These are phyloP conservation scores for Urocynchramus pylzowi DNA, from an alignment of 2,113 vertebrate genomes.

Conservation along the genomic window DNA sequence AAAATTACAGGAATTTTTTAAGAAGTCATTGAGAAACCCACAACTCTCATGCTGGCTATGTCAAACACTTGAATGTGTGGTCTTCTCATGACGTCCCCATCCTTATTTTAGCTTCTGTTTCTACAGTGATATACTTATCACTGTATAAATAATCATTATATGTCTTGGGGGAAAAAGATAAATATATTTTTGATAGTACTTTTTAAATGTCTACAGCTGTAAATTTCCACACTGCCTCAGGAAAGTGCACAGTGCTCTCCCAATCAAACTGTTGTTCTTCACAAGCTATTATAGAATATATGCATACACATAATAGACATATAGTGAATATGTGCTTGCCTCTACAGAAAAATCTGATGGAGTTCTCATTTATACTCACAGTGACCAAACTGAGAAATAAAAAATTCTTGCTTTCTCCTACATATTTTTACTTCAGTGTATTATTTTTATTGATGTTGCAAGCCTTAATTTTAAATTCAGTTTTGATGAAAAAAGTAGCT, in stretches of 20 bases:
- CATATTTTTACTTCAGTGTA: background rate
- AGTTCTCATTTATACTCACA: background rate
- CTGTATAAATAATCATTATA: background rate
- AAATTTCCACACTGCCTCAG: background rate
- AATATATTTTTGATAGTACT: background rate
- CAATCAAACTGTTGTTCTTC: background rate
- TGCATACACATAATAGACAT: background rate
- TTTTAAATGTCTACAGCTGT: background rate
- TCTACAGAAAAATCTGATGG: background rate
- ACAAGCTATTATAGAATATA: background rate
- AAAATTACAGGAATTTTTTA: background rate
- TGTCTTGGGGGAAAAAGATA: background rate
- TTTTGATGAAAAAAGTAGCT: conserved; percentile 57
- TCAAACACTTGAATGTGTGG: background rate
- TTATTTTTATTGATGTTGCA: conserved; percentile 12
- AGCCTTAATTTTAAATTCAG: conserved; percentile 28
- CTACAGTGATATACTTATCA: background rate
- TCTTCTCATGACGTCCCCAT: background rate
- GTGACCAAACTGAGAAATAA: background rate
- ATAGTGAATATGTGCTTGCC: background rate
- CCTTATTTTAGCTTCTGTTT: background rate
- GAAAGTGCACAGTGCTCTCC: background rate
- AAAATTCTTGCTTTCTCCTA: background rate
- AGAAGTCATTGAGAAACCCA: background rate
- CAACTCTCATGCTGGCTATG: background rate